Percentiles rank a stretch among this genome's conserved stretches.
phyloP scores from a whole-genome alignment of 2,888 invertebrate species.

The Xanthostigma xanthostigma region DNA sequence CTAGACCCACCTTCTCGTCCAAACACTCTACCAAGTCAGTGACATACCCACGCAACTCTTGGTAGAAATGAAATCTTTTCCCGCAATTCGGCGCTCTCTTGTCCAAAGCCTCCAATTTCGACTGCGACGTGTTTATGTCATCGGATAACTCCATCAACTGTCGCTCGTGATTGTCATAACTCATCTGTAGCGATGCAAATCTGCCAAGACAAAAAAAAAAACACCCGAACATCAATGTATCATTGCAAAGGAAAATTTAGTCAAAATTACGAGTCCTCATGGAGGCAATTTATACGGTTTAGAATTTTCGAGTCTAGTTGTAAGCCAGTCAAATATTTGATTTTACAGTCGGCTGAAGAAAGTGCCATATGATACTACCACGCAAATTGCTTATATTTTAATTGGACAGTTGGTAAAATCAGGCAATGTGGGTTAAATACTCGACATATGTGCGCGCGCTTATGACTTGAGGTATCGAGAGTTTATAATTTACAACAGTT shows the following conservation, averaged over 20 bases:
- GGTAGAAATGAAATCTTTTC: conserved; percentile 81
- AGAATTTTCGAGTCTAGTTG: conserved; percentile 16
- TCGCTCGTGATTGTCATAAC: conserved; percentile 30
- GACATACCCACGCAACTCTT: conserved; percentile 88
- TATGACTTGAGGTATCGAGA: too few relatives aligned
- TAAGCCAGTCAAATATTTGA: too few relatives aligned
- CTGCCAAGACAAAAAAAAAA: conserved; percentile 16
- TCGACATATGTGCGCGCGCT: too few relatives aligned
- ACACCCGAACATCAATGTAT: too few relatives aligned
- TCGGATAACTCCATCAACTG: conserved; percentile 17
- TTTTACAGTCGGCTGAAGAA: too few relatives aligned
- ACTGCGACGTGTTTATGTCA: conserved; percentile 24
- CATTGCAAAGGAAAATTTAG: too few relatives aligned
- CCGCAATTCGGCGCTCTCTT: conserved; percentile 50
- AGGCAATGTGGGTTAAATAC: too few relatives aligned
- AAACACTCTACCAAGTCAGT: conserved; percentile 94
- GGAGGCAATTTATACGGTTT: conserved; percentile 25
- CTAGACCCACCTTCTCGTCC: conserved; percentile 72
- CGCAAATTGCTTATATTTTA: too few relatives aligned
- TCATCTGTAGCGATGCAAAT: conserved; percentile 31
- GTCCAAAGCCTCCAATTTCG: conserved; percentile 39
- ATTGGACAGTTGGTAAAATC: too few relatives aligned
- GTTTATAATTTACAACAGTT: too few relatives aligned
- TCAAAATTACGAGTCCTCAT: too few relatives aligned
- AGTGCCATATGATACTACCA: too few relatives aligned